phyloP scores from a whole-genome alignment of 2,113 vertebrate genomes.

The Pachyramphus minor region DNA sequence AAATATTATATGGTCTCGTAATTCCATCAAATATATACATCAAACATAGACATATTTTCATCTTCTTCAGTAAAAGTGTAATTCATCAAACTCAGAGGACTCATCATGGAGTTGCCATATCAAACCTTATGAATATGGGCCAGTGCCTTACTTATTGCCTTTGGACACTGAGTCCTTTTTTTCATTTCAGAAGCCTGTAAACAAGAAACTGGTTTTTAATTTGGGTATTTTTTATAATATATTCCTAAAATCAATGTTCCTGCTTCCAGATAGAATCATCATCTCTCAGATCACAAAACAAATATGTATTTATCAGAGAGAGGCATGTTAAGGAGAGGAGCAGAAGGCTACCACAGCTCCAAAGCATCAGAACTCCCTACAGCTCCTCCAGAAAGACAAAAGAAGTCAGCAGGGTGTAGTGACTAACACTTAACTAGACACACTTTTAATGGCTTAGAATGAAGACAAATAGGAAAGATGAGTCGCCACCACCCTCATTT shows the following conservation, averaged over 20 bases:
- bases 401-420: background rate
- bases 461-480: background rate
- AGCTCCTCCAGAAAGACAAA: background rate
- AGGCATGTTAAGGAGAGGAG: background rate
- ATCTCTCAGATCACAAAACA: background rate
- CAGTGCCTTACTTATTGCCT: background rate
- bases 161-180: background rate
- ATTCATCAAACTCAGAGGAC: background rate
- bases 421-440: background rate
- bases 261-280: background rate
- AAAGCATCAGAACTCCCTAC: background rate
- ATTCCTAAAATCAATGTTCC: background rate
- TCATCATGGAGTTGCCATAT: background rate
- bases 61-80: background rate
- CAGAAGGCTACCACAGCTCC: background rate
- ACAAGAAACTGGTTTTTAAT: background rate
- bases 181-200: background rate
- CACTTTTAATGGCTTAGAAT: background rate
- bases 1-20: background rate
- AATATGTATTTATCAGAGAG: background rate
- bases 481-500: background rate
- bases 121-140: background rate
- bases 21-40: background rate
- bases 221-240: background rate
- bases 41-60: background rate